Percentiles rank a stretch among this genome's conserved stretches.
These are phyloP conservation scores for Drosophila pegasa DNA, from an alignment of 2,888 invertebrate genomes.

Conservation along the genomic window DNA sequence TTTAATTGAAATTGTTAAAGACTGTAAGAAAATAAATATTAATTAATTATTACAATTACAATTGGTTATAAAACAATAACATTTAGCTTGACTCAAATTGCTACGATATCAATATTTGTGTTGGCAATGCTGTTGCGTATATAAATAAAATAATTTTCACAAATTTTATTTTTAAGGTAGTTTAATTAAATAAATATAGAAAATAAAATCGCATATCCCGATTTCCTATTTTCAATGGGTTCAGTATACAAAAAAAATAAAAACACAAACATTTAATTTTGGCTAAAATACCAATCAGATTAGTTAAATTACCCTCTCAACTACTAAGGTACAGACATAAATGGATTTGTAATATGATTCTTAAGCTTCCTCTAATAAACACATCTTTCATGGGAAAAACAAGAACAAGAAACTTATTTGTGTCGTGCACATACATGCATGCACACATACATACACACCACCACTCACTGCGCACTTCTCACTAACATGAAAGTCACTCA, in stretches of 20 bases:
- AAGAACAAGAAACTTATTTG: not conserved
- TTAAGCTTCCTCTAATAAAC: not conserved
- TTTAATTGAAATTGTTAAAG: too few species aligned
- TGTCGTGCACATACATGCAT: not conserved
- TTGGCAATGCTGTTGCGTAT: not conserved
- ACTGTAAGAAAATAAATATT: too few species aligned
- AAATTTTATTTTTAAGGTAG: too few species aligned
- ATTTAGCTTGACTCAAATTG: not conserved
- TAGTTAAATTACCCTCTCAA: not conserved
- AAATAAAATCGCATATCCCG: too few species aligned
- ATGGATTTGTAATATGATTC: not conserved
- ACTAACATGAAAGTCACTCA: not conserved
- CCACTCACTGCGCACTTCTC: too few species aligned
- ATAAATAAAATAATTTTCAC: not conserved
- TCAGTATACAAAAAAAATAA: slow-evolving; percentile 1
- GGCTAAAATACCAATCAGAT: too few species aligned
- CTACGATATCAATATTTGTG: not conserved
- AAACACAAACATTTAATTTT: not conserved
- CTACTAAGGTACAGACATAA: too few species aligned
- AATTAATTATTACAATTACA: not conserved
- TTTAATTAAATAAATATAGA: too few species aligned
- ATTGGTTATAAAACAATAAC: not conserved
- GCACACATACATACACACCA: too few species aligned
- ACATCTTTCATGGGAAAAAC: not conserved
- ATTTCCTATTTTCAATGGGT: too few species aligned